These are phyloP conservation scores for Electrona antarctica DNA, from an alignment of 2,113 vertebrate genomes.

Conservation along the genomic window DNA sequence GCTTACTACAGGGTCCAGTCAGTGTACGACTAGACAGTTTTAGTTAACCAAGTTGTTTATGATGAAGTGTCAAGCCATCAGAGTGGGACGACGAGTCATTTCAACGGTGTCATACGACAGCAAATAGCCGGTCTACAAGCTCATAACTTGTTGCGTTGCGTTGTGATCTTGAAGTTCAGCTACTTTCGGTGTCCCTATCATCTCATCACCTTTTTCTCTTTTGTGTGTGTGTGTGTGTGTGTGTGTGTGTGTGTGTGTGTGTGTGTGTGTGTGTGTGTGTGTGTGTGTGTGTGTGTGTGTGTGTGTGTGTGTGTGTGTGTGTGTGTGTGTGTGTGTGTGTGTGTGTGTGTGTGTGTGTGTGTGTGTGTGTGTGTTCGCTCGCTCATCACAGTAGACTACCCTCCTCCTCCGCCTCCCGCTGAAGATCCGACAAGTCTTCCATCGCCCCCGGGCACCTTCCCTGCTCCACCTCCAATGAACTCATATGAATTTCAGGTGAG, in stretches of 20 bases:
- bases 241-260: constrained; percentile 25
- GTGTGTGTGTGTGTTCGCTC: constrained; percentile 22
- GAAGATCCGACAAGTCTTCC: constrained; percentile 73
- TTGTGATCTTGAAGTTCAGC: no score
- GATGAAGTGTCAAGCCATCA: constrained; percentile 57
- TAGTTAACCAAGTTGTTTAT: constrained; percentile 72
- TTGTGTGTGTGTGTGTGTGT: constrained; percentile 1
- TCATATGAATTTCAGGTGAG: constrained; percentile 76
- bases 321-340: not conserved
- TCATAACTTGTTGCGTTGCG: no score
- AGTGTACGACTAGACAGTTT: constrained; percentile 41
- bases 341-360: not conserved
- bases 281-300: constrained; percentile 25
- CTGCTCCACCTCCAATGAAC: constrained; percentile 74
- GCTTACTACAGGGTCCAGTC: constrained; percentile 24
- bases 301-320: no score
- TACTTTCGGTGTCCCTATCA: no score
- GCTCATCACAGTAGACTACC: constrained; percentile 79
- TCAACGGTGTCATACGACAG: not conserved
- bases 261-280: constrained; percentile 10
- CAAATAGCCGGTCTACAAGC: no score
- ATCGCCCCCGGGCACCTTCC: constrained; percentile 72
- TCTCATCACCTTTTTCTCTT: not conserved
- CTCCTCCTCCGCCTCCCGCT: constrained; percentile 82
- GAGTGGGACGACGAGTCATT: constrained; percentile 32